Evolutionary conservation across 2,888 invertebrate species (phyloP), one percentile per base, ranked within the genome.

Genomic region (Eupithecia subumbrata): DNA sequence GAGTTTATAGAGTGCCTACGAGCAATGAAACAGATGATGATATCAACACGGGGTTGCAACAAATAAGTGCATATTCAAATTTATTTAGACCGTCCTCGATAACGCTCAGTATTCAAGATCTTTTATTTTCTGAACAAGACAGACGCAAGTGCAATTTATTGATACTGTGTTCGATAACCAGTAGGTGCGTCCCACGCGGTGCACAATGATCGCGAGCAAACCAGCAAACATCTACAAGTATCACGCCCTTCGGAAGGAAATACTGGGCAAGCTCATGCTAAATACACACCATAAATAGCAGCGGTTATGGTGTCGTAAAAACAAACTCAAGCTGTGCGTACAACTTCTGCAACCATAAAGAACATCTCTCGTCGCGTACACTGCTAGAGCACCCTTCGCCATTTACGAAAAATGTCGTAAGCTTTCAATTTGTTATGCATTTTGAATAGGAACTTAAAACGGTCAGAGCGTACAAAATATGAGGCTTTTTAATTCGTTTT

Each of bases 111-210:
- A 87, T 87, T 87, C 78, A 78, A 80, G 85, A 91, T 91, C 91
- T 93, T 94, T 94, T 94, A 91, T 92, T 93, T 92, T 87, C 87
- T 83, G 87, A 88, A 91, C 90, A 91, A 89, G 90, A 90, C 89
- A 84, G 89, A 90, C 89, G 89, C 92, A 91, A 91, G 91, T 91
- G 90, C 91, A 94, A 95, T 94, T 95, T 94, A 95, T 95, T 93
- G 92, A 92, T 91, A 89, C 91, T 86, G 91, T 88, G 88, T 87
- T 87, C 90, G 94, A 94, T 94, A 94, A 87, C 90, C 93, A 92
- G 93, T 91, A 93, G 93, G 89, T 87, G 85, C 93, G 83, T 83
- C 93, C 93, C 93, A 94, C 94, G 94, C 92, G 86, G 73, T 82
- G 81, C 78, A 88, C 90, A 87, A 87, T 87, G 87, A 89, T 86